These are phyloP conservation scores for Galago senegalensis DNA, from an alignment of 2,797 vertebrate species.

Conservation along the genomic window DNA sequence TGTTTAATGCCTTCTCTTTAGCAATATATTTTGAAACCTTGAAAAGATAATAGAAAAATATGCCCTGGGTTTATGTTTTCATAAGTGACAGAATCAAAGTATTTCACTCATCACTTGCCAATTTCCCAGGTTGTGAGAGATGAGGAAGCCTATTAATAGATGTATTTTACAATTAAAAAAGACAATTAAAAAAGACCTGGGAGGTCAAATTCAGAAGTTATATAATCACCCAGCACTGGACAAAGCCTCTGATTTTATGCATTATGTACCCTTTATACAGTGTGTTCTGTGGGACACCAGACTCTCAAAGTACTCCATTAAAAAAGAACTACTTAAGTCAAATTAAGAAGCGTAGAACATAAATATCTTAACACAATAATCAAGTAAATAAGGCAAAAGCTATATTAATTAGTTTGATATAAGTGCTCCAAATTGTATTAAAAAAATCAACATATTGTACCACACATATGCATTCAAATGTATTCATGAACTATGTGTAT, in stretches of 20 bases:
- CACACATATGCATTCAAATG: too few species aligned
- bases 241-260: neutral
- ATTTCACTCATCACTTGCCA: neutral
- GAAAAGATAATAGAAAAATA: neutral
- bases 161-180: slow-evolving; percentile 51
- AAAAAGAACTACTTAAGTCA: neutral
- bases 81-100: neutral
- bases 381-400: too few species aligned
- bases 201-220: neutral
- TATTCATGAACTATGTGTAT: too few species aligned
- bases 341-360: too few species aligned
- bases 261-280: neutral
- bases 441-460: too few species aligned
- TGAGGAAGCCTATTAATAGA: neutral
- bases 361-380: too few species aligned
- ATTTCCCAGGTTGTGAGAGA: slow-evolving; percentile 1
- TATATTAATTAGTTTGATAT: too few species aligned
- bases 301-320: neutral
- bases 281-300: neutral
- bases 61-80: neutral
- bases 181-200: neutral
- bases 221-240: neutral
- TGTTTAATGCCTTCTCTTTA: neutral
- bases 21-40: neutral
- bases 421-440: too few species aligned